Conservation (phyloP, 2,888 invertebrate species). For the Trisateles emortualis region DNA sequence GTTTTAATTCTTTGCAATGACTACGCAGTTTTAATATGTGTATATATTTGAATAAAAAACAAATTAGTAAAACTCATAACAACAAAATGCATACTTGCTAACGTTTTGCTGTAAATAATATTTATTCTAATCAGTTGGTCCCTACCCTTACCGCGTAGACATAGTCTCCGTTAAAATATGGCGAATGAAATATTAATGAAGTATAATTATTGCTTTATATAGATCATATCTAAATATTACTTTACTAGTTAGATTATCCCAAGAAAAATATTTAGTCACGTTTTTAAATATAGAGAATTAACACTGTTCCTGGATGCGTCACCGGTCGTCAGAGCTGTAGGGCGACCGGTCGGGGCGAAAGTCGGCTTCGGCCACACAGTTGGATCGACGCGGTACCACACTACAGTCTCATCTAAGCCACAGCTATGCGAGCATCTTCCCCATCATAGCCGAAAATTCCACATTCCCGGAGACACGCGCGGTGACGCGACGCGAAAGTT, state of each 20-base stretch:
- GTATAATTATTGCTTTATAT: background rate
- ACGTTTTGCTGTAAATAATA: slow-evolving; percentile 13
- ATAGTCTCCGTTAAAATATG: background rate
- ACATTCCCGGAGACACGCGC: slow-evolving; percentile 72
- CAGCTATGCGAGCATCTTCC: slow-evolving; percentile 86
- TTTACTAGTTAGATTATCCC: slow-evolving; percentile 27
- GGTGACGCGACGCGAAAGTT: slow-evolving; percentile 76
- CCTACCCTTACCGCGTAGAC: slow-evolving; percentile 7
- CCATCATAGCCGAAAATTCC: slow-evolving; percentile 82
- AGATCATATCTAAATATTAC: slow-evolving; percentile 10
- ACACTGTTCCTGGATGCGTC: slow-evolving; percentile 82
- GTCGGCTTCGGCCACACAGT: slow-evolving; percentile 80
- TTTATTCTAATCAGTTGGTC: slow-evolving; percentile 21
- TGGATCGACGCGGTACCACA: slow-evolving; percentile 76
- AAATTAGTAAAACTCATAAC: slow-evolving; percentile 24
- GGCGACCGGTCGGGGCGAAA: slow-evolving; percentile 86
- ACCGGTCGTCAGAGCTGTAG: slow-evolving; percentile 79
- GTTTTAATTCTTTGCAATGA: slow-evolving; percentile 56
- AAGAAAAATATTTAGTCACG: slow-evolving; percentile 60
- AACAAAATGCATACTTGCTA: slow-evolving; percentile 21
- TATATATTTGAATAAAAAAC: slow-evolving; percentile 26
- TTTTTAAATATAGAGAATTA: slow-evolving; percentile 72
- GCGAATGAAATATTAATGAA: background rate
- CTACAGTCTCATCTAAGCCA: slow-evolving; percentile 86
- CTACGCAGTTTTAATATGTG: slow-evolving; percentile 56